Evolutionary conservation across 2,113 vertebrate genomes (phyloP), one percentile per base, ranked within the genome.

Genomic region (Pomatostomus ruficeps): DNA sequence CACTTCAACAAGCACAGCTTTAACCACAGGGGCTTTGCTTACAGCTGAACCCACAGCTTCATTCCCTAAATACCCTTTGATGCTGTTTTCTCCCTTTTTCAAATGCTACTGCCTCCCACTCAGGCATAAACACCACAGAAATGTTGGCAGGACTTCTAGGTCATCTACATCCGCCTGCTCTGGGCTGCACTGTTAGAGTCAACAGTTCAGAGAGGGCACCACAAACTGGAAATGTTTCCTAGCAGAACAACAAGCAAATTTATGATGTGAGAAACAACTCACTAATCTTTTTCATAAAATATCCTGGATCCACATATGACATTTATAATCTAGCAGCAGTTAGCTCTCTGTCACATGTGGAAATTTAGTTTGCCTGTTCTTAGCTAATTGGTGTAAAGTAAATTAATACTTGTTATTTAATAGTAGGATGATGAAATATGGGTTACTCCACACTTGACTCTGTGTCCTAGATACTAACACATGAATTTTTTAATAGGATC

Each of bases 401-500:
- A 89, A 95, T 76, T 46, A 72, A 35, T 87, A 70, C 35, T 59
- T 92, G 51, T 79, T 93, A 70, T 93, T 91, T 93, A 93, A 88
- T 62, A 70, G 29, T 26, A 55, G 45, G 72, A 71, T 1, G 25
- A 91, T 77, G 78, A 91, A 94, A 93, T 91, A 63, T 25, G 59
- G n/a, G 48, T 90, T 88, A 88, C 35, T 82, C 68, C 40, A 91
- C 31, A 61, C 42, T 91, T 72, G 59, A 73, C 54, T 84, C 65
- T 71, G 35, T 59, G 86, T 77, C 77, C 87, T 51, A 91, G 77
- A 87, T 65, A 91, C 62, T 51, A 93, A 87, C 1, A 0, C 62
- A 81, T 91, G 14, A 75, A 73, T 92, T 95, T 94, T 94, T 93
- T 36, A 89, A 82, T n/a, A 95, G 75, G 31, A 73, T 67, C 43